phyloP scores from a whole-genome alignment of 2,888 invertebrate species.

The Polylopha cassiicola region DNA sequence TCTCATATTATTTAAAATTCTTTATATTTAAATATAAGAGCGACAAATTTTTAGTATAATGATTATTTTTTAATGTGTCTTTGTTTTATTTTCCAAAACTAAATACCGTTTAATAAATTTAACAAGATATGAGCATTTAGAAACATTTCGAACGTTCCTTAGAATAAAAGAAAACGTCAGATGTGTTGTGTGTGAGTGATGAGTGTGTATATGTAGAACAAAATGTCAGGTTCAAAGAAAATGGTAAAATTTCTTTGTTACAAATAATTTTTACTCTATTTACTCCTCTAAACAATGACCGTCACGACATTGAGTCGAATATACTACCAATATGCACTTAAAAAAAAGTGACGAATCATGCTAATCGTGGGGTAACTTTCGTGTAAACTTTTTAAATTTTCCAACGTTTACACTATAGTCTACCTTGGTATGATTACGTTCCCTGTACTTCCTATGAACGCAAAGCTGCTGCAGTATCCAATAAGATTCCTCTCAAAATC shows the following conservation, averaged over 20 bases:
- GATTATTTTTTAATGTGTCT: too few relatives aligned
- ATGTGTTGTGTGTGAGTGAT: constrained; percentile 18
- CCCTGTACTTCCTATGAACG: too few relatives aligned
- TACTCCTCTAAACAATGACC: too few relatives aligned
- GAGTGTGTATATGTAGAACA: constrained; percentile 33
- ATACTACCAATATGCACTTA: background rate
- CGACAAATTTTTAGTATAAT: too few relatives aligned
- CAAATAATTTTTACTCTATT: constrained; percentile 2
- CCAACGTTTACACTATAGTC: constrained; percentile 30
- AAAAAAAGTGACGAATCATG: background rate
- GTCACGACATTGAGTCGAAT: background rate
- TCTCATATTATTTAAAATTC: too few relatives aligned
- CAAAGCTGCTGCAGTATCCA: too few relatives aligned
- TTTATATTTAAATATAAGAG: too few relatives aligned
- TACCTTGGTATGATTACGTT: too few relatives aligned
- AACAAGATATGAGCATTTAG: background rate
- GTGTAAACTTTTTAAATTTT: constrained; percentile 31
- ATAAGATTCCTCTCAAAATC: too few relatives aligned
- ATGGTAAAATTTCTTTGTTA: constrained; percentile 49
- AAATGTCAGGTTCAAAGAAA: constrained; percentile 68
- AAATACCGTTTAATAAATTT: too few relatives aligned
- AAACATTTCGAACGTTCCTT: constrained; percentile 9
- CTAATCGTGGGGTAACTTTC: constrained; percentile 14
- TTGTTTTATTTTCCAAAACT: too few relatives aligned
- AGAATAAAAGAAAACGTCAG: constrained; percentile 15